Percentiles rank a stretch among this genome's conserved stretches.
Evolutionary conservation across 2,113 vertebrate species (phyloP).

Genomic region (Rana temporaria): DNA sequence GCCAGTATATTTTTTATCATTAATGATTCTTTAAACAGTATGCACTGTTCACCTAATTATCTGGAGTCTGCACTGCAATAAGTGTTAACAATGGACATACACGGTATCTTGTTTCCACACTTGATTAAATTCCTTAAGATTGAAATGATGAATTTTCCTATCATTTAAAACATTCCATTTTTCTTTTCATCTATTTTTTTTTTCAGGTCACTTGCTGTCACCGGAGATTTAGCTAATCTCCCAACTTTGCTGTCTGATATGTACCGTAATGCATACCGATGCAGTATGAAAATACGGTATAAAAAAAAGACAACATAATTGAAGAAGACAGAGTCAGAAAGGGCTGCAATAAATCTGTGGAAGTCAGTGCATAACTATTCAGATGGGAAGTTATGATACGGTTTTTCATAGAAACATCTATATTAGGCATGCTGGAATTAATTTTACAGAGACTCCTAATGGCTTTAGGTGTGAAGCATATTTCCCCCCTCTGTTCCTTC

Average conservation of each 20-base stretch:
- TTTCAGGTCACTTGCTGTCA: slow-evolving; percentile 56
- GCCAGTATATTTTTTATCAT: background rate
- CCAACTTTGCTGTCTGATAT: slow-evolving; percentile 43
- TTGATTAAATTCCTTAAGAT: slow-evolving; percentile 11
- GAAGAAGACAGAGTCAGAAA: slow-evolving; percentile 33
- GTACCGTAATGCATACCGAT: slow-evolving; percentile 48
- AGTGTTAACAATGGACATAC: slow-evolving; percentile 1
- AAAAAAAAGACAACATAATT: slow-evolving; percentile 53
- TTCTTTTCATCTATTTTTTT: slow-evolving; percentile 24
- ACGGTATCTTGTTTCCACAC: slow-evolving; percentile 12
- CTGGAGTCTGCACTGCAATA: slow-evolving; percentile 26
- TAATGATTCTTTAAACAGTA: background rate
- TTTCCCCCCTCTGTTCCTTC: too few relatives aligned
- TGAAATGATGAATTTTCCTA: slow-evolving; percentile 41
- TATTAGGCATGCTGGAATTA: background rate
- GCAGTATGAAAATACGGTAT: slow-evolving; percentile 35
- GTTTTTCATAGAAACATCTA: slow-evolving; percentile 3
- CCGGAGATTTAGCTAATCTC: slow-evolving; percentile 54
- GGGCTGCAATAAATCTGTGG: slow-evolving; percentile 32
- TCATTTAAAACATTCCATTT: slow-evolving; percentile 47
- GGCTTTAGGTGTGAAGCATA: too few relatives aligned
- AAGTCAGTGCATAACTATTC: slow-evolving; percentile 10
- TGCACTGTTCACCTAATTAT: background rate
- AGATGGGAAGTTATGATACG: slow-evolving; percentile 15
- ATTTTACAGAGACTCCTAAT: background rate